phyloP scores from a whole-genome alignment of 2,113 vertebrate genomes.

The Pipa parva region DNA sequence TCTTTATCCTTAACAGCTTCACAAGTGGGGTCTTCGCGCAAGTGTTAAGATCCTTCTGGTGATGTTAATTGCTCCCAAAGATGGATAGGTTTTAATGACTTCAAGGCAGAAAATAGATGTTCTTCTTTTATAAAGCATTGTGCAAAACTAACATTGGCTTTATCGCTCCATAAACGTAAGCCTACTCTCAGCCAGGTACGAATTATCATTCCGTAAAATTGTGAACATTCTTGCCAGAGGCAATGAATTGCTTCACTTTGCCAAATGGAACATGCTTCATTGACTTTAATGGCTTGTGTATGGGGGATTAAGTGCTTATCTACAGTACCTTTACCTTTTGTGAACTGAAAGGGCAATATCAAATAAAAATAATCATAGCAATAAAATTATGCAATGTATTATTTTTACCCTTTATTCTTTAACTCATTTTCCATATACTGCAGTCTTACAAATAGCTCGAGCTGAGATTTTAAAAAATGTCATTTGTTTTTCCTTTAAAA shows the following conservation, averaged over 20 bases:
- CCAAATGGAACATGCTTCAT: slow-evolving; percentile 52
- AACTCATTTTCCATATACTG: background rate
- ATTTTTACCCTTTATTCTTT: too few species aligned
- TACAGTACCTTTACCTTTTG: too few species aligned
- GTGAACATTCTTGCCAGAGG: slow-evolving; percentile 56
- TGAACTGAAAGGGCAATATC: slow-evolving; percentile 39
- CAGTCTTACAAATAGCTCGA: background rate
- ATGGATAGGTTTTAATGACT: slow-evolving; percentile 50
- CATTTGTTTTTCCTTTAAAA: too few species aligned
- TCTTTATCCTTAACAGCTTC: background rate
- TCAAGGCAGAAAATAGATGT: slow-evolving; percentile 42
- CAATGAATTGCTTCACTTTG: slow-evolving; percentile 56
- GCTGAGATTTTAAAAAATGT: too few species aligned
- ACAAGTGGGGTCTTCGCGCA: background rate
- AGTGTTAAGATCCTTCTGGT: too few species aligned
- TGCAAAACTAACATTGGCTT: slow-evolving; percentile 40
- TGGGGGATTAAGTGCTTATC: slow-evolving; percentile 51
- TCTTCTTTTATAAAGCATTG: slow-evolving; percentile 49
- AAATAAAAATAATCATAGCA: background rate
- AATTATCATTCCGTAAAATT: slow-evolving; percentile 57
- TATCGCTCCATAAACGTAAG: slow-evolving; percentile 49
- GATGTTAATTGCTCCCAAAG: slow-evolving; percentile 49
- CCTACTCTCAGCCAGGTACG: slow-evolving; percentile 44
- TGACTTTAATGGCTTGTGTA: slow-evolving; percentile 51
- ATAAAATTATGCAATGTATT: background rate